A percentile compares a stretch with the other conserved stretches of the same genome.
Conservation (phyloP, 2,888 invertebrate genomes). For the Drosophila bunnanda region DNA sequence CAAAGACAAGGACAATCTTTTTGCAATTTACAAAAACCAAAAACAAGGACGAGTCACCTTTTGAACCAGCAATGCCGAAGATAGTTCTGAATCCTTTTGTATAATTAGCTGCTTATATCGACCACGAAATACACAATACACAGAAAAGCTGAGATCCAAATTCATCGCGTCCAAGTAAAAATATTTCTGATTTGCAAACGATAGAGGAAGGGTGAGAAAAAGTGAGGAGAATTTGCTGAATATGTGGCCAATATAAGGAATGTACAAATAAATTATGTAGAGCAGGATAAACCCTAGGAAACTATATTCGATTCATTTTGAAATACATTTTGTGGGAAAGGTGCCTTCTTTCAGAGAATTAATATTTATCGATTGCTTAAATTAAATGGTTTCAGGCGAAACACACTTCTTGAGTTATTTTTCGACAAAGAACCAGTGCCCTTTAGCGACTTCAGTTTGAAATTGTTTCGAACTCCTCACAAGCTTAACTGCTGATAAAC, state of each 20-base stretch:
- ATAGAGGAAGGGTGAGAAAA: slow-evolving; percentile 4
- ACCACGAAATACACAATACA: slow-evolving; percentile 14
- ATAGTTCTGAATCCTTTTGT: slow-evolving; percentile 28
- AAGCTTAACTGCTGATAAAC: slow-evolving; percentile 52
- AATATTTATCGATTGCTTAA: slow-evolving; percentile 49
- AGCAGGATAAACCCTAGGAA: slow-evolving; percentile 21
- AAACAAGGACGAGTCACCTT: slow-evolving; percentile 24
- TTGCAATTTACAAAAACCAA: slow-evolving; percentile 59
- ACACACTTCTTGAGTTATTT: slow-evolving; percentile 26
- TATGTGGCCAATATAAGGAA: slow-evolving; percentile 60
- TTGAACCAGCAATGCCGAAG: slow-evolving; percentile 38
- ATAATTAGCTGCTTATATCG: slow-evolving; percentile 22
- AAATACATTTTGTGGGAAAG: slow-evolving; percentile 34
- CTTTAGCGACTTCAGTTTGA: slow-evolving; percentile 18
- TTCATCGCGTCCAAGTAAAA: slow-evolving; percentile 42
- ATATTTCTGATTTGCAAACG: slow-evolving; percentile 20
- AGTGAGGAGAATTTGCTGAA: slow-evolving; percentile 42
- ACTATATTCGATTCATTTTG: slow-evolving; percentile 36
- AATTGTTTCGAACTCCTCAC: slow-evolving; percentile 43
- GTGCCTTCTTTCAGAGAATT: slow-evolving; percentile 58
- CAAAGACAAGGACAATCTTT: slow-evolving; percentile 72
- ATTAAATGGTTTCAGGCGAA: slow-evolving; percentile 58
- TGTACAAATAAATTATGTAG: slow-evolving; percentile 53
- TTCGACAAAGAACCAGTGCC: slow-evolving; percentile 9
- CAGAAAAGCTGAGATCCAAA: slow-evolving; percentile 20